Percentiles rank a stretch among this genome's conserved stretches.
These are phyloP conservation scores for Isoperla grammatica DNA, from an alignment of 2,888 invertebrate species.

Conservation along the genomic window DNA sequence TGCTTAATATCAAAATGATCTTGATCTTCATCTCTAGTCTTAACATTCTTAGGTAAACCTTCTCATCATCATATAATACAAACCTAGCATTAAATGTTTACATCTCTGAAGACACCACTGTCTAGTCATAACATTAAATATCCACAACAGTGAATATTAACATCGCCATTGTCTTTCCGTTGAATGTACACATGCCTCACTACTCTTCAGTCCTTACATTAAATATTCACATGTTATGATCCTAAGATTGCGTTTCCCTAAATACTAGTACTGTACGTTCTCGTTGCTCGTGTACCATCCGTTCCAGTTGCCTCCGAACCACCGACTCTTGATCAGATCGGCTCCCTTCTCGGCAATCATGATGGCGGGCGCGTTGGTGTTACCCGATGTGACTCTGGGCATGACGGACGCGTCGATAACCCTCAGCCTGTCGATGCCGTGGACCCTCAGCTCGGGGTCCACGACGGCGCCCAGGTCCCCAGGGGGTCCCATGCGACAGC, in stretches of 20 bases:
- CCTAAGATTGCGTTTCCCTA: slow-evolving; percentile 6
- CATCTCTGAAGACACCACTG: too few species aligned
- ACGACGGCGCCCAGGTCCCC: slow-evolving; percentile 54
- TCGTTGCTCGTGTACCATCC: slow-evolving; percentile 32
- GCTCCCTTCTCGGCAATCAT: slow-evolving; percentile 56
- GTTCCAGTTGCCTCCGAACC: slow-evolving; percentile 39
- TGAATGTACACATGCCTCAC: too few species aligned
- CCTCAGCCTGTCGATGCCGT: slow-evolving; percentile 47
- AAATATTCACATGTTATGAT: too few species aligned
- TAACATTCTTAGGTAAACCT: too few species aligned
- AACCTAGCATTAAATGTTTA: too few species aligned
- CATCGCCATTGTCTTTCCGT: too few species aligned
- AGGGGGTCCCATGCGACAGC: slow-evolving; percentile 56
- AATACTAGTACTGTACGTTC: slow-evolving; percentile 28
- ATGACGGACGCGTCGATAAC: slow-evolving; percentile 55
- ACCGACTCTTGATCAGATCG: slow-evolving; percentile 48
- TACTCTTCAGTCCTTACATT: too few species aligned
- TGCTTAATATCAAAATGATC: too few species aligned
- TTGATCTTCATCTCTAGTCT: too few species aligned
- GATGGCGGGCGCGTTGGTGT: slow-evolving; percentile 53
- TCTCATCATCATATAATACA: too few species aligned
- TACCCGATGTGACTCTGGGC: slow-evolving; percentile 51
- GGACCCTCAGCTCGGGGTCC: slow-evolving; percentile 47
- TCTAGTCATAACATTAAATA: too few species aligned
- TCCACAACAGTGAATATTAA: too few species aligned